Base-by-base conservation (phyloP, 2,113 vertebrate genomes). In the Platichthys stellatus region DNA sequence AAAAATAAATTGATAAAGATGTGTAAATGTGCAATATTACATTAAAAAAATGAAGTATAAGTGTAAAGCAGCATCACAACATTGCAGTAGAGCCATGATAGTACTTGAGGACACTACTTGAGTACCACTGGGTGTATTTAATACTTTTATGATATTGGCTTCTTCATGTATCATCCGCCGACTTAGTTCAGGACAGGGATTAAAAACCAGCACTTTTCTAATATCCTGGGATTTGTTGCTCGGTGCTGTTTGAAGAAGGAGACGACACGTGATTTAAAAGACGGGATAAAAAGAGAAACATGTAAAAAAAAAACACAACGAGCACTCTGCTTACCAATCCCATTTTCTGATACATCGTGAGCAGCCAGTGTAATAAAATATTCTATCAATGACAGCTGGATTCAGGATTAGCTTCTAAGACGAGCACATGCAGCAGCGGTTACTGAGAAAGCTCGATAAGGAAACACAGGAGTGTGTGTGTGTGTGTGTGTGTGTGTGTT, bases 391-490 rank as follows among this genome's bases (percentile, higher is more conserved):
- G 76, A 66, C 71, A 35, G 76, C 28, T 56, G 80, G 68, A 69
- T 68, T 73, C 18, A 76, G 76, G 73, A 76, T 84, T 84, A 87
- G 69, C 81, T 66, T 54, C 66, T 47, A 65, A 75, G 58, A 74
- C 18, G 57, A 78, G 76, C 82, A 64, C 84, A 87, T 72, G 73
- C 82, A 61, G 78, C 82, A 61, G 78, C 26, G 45, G 38, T 13
- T 47, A 63, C 82, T 90, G 90, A 80, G 63, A 66, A 69, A 31
- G 31, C 35, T 61, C 13, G 90, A 92, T 92, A 92, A 90, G 89
- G 77, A 67, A 74, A 71, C 76, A 56, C 64, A 8, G 62, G 49
- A 80, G 43, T n/a, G 60, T 31, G 79, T 74, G 53, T 54, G 18
- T n/a, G 20, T 54, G 5, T n/a, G 51, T 21, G 51, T 54, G 51